Conservation (phyloP, 2,888 invertebrate species). For the Strigamia transsilvanica region DNA sequence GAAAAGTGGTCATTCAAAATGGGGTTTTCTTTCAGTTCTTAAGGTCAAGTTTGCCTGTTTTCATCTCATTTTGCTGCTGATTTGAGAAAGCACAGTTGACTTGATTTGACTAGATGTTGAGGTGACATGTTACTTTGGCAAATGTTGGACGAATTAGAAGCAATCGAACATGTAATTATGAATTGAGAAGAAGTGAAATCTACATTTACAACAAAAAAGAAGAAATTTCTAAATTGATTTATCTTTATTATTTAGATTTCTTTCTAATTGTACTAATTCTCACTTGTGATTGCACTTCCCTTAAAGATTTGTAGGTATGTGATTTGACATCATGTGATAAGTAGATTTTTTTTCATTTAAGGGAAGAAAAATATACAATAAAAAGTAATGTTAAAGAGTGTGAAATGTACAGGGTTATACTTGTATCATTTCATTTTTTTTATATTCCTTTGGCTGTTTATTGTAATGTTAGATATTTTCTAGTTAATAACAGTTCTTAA, state of each 20-base stretch:
- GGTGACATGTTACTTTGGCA: neutral
- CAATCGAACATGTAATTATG: neutral
- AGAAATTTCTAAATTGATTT: constrained; percentile 10
- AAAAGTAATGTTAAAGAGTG: constrained; percentile 24
- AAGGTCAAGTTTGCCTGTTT: too few relatives aligned
- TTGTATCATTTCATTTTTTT: constrained; percentile 41
- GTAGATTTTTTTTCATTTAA: constrained; percentile 23
- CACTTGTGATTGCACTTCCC: constrained; percentile 40
- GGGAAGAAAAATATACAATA: constrained; percentile 15
- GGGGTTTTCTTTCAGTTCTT: too few relatives aligned
- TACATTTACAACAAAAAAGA: neutral
- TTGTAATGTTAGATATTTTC: constrained; percentile 42
- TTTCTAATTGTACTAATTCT: neutral
- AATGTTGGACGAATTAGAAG: constrained; percentile 5
- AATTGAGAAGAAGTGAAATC: constrained; percentile 24
- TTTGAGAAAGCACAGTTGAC: neutral
- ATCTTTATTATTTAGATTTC: neutral
- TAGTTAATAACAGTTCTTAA: constrained; percentile 44
- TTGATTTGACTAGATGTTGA: too few relatives aligned
- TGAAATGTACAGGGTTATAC: constrained; percentile 42
- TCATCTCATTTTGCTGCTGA: neutral
- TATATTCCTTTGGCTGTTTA: constrained; percentile 22
- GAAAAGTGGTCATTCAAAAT: too few relatives aligned
- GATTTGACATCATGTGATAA: constrained; percentile 16
- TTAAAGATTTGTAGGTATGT: constrained; percentile 26